Conservation (phyloP, 2,113 vertebrate genomes). For the Melanotaenia duboulayi region DNA sequence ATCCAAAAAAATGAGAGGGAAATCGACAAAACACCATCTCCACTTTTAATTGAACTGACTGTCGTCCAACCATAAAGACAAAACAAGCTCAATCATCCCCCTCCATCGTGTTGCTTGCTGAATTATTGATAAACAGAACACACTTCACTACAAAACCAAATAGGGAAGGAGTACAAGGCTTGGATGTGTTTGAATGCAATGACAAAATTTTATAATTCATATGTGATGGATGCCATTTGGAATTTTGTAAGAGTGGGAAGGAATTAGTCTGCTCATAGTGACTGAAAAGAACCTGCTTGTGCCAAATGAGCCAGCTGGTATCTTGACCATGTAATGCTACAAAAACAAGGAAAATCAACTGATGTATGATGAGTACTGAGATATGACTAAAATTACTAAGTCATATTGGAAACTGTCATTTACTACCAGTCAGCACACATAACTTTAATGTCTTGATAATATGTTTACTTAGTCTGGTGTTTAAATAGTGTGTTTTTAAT, state of each 20-base stretch:
- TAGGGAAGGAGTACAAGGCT: constrained; percentile 30
- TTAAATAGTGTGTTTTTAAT: too few relatives aligned
- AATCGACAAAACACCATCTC: constrained; percentile 38
- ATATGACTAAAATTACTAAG: constrained; percentile 22
- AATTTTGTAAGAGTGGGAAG: constrained; percentile 55
- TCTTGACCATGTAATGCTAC: constrained; percentile 64
- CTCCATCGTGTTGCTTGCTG: constrained; percentile 75
- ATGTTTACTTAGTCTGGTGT: too few relatives aligned
- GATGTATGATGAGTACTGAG: constrained; percentile 26
- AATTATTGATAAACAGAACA: constrained; percentile 75
- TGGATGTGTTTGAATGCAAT: constrained; percentile 57
- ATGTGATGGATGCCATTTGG: constrained; percentile 65
- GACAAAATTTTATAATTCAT: constrained; percentile 69
- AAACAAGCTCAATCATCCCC: constrained; percentile 75
- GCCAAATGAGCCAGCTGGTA: constrained; percentile 72
- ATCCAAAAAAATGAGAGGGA: constrained; percentile 61
- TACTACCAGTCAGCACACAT: not conserved
- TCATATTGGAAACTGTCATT: constrained; percentile 21
- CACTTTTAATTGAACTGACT: constrained; percentile 80
- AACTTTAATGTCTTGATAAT: not conserved
- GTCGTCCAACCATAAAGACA: constrained; percentile 74
- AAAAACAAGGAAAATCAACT: constrained; percentile 5
- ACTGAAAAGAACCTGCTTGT: constrained; percentile 63
- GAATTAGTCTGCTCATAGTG: constrained; percentile 63
- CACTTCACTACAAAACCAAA: constrained; percentile 60